These are phyloP conservation scores for Oreochromis aureus DNA, from an alignment of 2,113 vertebrate genomes.

Conservation along the genomic window DNA sequence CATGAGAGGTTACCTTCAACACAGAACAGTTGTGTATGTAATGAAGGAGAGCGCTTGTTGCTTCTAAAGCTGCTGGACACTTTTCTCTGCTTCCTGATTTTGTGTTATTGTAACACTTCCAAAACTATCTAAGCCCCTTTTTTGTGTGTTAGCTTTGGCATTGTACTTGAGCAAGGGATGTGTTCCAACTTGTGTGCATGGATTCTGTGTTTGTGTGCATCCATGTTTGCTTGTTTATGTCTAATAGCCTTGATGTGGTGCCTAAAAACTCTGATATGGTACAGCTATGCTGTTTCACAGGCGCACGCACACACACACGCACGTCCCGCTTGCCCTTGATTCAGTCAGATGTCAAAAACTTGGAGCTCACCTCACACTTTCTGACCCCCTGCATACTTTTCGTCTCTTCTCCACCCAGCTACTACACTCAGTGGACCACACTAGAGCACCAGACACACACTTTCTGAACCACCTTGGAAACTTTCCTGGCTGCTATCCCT, in stretches of 20 bases:
- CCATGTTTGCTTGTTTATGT: slow-evolving; percentile 29
- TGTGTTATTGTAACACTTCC: slow-evolving; percentile 64
- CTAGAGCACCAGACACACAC: slow-evolving; percentile 40
- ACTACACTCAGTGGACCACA: slow-evolving; percentile 52
- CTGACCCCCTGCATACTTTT: slow-evolving; percentile 42
- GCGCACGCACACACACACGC: neutral
- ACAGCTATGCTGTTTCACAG: neutral
- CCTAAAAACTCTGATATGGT: slow-evolving; percentile 18
- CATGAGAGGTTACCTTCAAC: slow-evolving; percentile 51
- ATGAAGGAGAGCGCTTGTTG: slow-evolving; percentile 68
- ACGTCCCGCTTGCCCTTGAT: slow-evolving; percentile 13
- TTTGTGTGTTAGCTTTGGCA: slow-evolving; percentile 59
- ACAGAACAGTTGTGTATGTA: slow-evolving; percentile 64
- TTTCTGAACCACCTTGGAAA: slow-evolving; percentile 57
- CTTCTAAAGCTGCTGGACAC: slow-evolving; percentile 26
- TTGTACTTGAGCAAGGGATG: slow-evolving; percentile 16
- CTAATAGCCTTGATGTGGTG: slow-evolving; percentile 31
- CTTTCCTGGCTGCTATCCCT: slow-evolving; percentile 64
- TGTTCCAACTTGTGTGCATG: slow-evolving; percentile 11
- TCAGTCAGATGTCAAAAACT: slow-evolving; percentile 32
- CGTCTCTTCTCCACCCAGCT: slow-evolving; percentile 25
- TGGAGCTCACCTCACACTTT: slow-evolving; percentile 18
- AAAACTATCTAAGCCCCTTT: slow-evolving; percentile 46
- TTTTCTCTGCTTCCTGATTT: slow-evolving; percentile 52
- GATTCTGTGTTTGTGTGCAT: slow-evolving; percentile 20